Percentiles rank a stretch among this genome's conserved stretches.
These are phyloP conservation scores for Argya squamiceps DNA, from an alignment of 2,797 vertebrate species.

Conservation along the genomic window DNA sequence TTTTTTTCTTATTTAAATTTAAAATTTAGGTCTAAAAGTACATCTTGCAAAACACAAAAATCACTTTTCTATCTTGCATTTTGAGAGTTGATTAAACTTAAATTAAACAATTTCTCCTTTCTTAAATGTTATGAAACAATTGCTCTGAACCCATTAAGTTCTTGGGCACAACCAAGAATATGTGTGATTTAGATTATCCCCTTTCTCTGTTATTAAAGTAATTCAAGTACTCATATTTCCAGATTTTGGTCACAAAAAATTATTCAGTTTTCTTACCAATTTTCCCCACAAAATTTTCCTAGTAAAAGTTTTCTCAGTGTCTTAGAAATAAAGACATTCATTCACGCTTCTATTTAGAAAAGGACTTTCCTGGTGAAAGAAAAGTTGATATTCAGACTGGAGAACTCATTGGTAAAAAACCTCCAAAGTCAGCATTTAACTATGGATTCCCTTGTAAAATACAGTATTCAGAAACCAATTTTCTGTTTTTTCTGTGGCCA, in stretches of 20 bases:
- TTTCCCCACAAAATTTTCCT: background rate
- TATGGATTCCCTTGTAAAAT: background rate
- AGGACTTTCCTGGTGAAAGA: background rate
- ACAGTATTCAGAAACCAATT: background rate
- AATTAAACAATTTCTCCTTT: background rate
- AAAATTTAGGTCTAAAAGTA: background rate
- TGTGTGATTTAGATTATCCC: background rate
- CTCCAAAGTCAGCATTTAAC: background rate
- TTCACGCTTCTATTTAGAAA: background rate
- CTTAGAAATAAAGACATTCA: background rate
- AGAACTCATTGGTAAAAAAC: background rate
- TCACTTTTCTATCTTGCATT: background rate
- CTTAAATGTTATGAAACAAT: background rate
- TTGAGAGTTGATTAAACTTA: background rate
- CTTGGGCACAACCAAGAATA: background rate
- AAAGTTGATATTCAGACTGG: background rate
- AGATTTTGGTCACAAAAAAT: background rate
- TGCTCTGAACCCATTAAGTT: background rate
- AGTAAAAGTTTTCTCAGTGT: background rate
- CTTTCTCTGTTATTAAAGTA: background rate
- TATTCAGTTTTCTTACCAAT: background rate
- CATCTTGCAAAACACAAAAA: background rate
- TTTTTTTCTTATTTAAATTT: background rate
- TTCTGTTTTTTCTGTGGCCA: background rate
- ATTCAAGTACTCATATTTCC: background rate